These are phyloP conservation scores for Smittia aterrima DNA, from an alignment of 2,888 invertebrate species.

Conservation along the genomic window DNA sequence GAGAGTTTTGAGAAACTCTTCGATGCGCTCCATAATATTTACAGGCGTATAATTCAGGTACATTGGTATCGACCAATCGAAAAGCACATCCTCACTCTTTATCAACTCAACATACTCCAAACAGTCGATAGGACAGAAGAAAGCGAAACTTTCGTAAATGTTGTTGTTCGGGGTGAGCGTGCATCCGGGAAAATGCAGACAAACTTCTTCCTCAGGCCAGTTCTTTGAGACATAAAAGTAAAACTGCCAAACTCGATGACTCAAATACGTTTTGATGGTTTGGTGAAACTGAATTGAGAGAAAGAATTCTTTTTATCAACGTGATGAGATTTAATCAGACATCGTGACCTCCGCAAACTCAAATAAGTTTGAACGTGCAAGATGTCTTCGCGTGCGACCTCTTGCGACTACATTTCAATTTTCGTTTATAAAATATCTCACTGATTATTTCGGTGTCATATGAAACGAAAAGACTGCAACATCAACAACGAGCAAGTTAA, in stretches of 20 bases:
- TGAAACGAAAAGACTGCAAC: background rate
- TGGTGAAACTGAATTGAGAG: constrained; percentile 72
- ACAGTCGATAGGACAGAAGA: constrained; percentile 77
- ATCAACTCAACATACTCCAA: constrained; percentile 70
- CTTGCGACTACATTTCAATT: too few relatives aligned
- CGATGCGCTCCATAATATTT: constrained; percentile 74
- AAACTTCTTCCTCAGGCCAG: constrained; percentile 82
- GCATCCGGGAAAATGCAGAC: constrained; percentile 85
- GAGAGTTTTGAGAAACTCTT: constrained; percentile 64
- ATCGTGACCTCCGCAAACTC: background rate
- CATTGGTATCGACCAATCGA: constrained; percentile 76
- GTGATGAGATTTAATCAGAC: background rate
- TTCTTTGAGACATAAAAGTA: constrained; percentile 85
- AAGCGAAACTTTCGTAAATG: constrained; percentile 79
- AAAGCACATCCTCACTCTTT: constrained; percentile 71
- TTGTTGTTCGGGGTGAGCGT: constrained; percentile 80
- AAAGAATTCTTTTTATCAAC: background rate
- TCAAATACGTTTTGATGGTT: constrained; percentile 83
- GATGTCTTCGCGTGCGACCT: too few relatives aligned
- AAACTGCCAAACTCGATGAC: constrained; percentile 86
- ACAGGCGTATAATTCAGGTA: constrained; percentile 85
- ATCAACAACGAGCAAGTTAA: background rate
- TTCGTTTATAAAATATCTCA: too few relatives aligned
- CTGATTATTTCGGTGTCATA: background rate
- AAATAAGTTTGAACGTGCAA: too few relatives aligned